A percentile compares a stretch with the other conserved stretches of the same genome.
phyloP scores from a whole-genome alignment of 2,888 invertebrate species.

The Leptinotarsa peninsularis region DNA sequence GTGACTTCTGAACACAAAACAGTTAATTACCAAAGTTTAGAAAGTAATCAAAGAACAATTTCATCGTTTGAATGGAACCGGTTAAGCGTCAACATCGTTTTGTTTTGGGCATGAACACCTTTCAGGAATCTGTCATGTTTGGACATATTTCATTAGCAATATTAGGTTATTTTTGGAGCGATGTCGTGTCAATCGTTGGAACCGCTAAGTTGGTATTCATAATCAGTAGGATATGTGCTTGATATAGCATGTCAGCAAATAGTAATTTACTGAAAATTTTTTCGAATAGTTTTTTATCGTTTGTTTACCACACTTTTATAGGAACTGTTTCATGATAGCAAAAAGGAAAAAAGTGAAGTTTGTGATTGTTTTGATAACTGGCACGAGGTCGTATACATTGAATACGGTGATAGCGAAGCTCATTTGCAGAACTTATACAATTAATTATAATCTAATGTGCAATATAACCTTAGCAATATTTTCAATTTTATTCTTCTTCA shows the following conservation, averaged over 20 bases:
- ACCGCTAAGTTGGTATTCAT: slow-evolving; percentile 37
- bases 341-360: no score
- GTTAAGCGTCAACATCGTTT: slow-evolving; percentile 37
- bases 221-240: slow-evolving; percentile 20
- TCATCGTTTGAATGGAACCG: slow-evolving; percentile 49
- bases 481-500: no score
- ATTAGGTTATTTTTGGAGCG: slow-evolving; percentile 44
- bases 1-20: slow-evolving; percentile 37
- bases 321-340: neutral
- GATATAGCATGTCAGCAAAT: neutral
- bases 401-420: no score
- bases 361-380: no score
- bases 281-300: neutral
- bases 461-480: no score
- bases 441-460: no score
- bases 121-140: slow-evolving; percentile 36
- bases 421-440: no score
- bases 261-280: neutral
- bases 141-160: slow-evolving; percentile 45
- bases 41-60: slow-evolving; percentile 54
- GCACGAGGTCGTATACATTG: no score
- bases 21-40: slow-evolving; percentile 51
- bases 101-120: slow-evolving; percentile 24
- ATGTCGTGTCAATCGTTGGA: slow-evolving; percentile 44
- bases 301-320: neutral